Evolutionary conservation across 2,888 invertebrate species (phyloP).

Genomic region (Dryomyza anilis): DNA sequence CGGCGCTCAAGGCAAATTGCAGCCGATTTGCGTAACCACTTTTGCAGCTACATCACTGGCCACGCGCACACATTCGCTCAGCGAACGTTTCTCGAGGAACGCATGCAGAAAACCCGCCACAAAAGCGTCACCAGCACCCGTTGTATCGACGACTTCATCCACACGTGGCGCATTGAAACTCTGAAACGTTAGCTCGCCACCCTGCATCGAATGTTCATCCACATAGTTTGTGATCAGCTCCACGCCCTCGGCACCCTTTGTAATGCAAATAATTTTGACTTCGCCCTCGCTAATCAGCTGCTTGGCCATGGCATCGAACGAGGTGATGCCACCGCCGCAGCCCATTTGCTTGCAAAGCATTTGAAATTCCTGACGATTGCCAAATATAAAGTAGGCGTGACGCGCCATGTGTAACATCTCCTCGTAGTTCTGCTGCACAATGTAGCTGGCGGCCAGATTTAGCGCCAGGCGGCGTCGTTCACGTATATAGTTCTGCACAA

Average conservation of each 20-base stretch:
- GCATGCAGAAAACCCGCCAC: conserved; percentile 66
- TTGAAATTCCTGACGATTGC: conserved; percentile 65
- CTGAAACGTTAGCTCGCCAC: conserved; percentile 42
- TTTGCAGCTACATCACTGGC: conserved; percentile 61
- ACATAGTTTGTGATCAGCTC: conserved; percentile 59
- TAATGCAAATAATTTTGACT: conserved; percentile 65
- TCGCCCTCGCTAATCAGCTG: conserved; percentile 36
- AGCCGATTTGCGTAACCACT: conserved; percentile 64
- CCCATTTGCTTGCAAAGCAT: conserved; percentile 57
- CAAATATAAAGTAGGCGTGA: conserved; percentile 64
- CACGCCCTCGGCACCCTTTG: conserved; percentile 67
- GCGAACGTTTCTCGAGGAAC: conserved; percentile 56
- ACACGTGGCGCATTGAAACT: conserved; percentile 58
- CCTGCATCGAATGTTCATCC: conserved; percentile 41
- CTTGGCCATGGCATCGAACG: conserved; percentile 41
- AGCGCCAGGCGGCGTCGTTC: conserved; percentile 61
- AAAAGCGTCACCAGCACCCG: conserved; percentile 69
- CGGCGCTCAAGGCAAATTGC: conserved; percentile 58
- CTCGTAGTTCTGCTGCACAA: conserved; percentile 60
- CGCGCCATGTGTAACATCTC: conserved; percentile 61
- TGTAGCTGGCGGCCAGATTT: conserved; percentile 65
- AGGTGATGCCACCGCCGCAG: conserved; percentile 32
- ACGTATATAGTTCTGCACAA: conserved; percentile 60
- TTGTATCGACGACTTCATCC: conserved; percentile 64
- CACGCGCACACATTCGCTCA: conserved; percentile 61